These are phyloP conservation scores for Tridacna crocea DNA, from an alignment of 2,888 invertebrate genomes.

Conservation along the genomic window DNA sequence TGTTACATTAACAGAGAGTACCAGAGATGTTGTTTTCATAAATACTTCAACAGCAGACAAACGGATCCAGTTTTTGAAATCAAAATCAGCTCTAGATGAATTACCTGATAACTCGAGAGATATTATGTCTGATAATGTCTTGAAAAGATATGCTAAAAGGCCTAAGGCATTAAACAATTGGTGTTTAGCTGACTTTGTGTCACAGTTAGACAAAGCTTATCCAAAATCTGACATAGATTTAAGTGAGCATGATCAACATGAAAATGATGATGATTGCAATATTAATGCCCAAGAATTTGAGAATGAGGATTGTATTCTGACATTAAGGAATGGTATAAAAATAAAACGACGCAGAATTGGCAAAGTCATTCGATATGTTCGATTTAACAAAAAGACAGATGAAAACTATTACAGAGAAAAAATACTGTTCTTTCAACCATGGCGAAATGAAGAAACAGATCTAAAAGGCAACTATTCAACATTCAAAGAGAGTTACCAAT, in stretches of 20 bases:
- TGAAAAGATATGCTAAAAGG: too few species aligned
- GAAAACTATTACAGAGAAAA: constrained; percentile 46
- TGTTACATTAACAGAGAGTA: too few species aligned
- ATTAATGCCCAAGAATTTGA: constrained; percentile 25
- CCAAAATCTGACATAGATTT: constrained; percentile 30
- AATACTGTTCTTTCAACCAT: constrained; percentile 45
- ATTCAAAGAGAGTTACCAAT: constrained; percentile 39
- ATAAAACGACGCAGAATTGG: constrained; percentile 39
- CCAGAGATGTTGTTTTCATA: too few species aligned
- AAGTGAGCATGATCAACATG: too few species aligned
- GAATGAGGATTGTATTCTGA: constrained; percentile 11
- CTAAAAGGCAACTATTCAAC: too few species aligned
- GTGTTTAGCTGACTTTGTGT: constrained; percentile 43
- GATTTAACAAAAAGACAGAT: constrained; percentile 45
- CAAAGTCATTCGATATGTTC: too few species aligned
- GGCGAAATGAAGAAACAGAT: constrained; percentile 49
- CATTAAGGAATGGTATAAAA: constrained; percentile 46
- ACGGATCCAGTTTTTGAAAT: constrained; percentile 42
- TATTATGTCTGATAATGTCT: constrained; percentile 29
- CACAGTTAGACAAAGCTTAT: constrained; percentile 38
- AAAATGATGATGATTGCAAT: constrained; percentile 9
- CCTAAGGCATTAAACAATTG: constrained; percentile 34
- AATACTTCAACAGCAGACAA: too few species aligned
- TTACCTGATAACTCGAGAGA: constrained; percentile 44
- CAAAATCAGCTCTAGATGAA: constrained; percentile 14